Conservation (phyloP, 2,888 invertebrate genomes). For the Tortricodes alternella region DNA sequence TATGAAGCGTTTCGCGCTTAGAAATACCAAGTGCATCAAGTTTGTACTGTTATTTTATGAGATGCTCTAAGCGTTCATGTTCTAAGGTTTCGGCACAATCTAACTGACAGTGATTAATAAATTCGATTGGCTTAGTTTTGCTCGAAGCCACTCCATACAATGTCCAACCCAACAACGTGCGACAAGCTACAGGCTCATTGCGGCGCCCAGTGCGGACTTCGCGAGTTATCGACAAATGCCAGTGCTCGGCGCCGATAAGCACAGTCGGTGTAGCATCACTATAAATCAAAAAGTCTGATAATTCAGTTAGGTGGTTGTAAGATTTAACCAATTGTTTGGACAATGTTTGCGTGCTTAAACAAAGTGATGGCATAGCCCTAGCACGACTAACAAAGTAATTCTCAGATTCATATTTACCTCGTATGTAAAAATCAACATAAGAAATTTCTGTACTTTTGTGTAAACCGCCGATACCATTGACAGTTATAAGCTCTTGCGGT, state of each 20-base stretch:
- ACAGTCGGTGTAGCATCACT: background rate
- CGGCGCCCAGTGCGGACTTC: background rate
- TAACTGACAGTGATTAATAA: too few relatives aligned
- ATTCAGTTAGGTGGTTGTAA: too few relatives aligned
- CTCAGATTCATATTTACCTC: background rate
- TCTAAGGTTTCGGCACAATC: too few relatives aligned
- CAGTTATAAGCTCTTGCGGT: too few relatives aligned
- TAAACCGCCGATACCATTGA: background rate
- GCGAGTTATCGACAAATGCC: background rate
- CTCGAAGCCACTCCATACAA: too few relatives aligned
- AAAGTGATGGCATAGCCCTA: background rate
- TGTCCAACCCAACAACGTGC: background rate
- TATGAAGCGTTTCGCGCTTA: too few relatives aligned
- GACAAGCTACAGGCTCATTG: background rate
- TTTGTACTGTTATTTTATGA: too few relatives aligned
- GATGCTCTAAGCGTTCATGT: too few relatives aligned
- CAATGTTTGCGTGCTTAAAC: background rate
- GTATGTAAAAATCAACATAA: background rate
- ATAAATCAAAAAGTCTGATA: too few relatives aligned
- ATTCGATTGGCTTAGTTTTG: too few relatives aligned
- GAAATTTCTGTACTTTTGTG: background rate
- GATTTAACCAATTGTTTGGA: background rate
- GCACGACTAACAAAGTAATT: background rate
- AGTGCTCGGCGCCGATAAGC: too few relatives aligned
- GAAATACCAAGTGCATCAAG: too few relatives aligned